Base-by-base conservation (phyloP, 1,140 invertebrate species). In the Oncopodura yosiiana region DNA sequence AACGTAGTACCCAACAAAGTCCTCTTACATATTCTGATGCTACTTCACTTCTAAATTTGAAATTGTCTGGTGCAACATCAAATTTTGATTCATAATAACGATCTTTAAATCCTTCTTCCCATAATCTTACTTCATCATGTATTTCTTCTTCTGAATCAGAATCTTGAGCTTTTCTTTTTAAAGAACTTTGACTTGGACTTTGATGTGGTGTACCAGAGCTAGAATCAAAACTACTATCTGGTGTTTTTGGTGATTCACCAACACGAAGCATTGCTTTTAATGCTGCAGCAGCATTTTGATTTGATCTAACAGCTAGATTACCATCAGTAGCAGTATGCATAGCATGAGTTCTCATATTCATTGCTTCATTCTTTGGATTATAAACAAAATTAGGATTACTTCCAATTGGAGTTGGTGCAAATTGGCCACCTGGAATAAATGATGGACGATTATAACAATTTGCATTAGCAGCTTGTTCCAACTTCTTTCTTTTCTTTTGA, bases 31-130 rank as follows among this genome's bases (percentile, higher is more conserved):
- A 99, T 70, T 96, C 89, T 46, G 86, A 74, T 6, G 88, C 91
- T 8, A 99, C 90, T 65, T 82, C 83, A 65, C 87, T 79, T 70
- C 93, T 80, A 73, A 98, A 97, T 60, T 82, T 81, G 12, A 85
- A 67, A 69, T 97, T 87, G 32, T 86, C 78, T 0, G 78, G 61
- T 5, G 74, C 74, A 1, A 95, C 89, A 67, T 92, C 86, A 71
- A 99, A 99, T 74, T 99, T 99, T 21, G 85, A 88, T 70, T 92
- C 86, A 69, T 99, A 99, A 74, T 99, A 99, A 23, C 88, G 77
- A 69, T 96, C 89, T 72, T 98, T 99, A 74, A 94, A 99, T 1
- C 96, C 96, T 67, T 90, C 86, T 75, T 98, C 94, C 87, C 91
- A 96, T 5, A 99, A 74, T 48, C 92, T 78, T 19, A 99, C 93